Base-by-base conservation (phyloP, 2,113 vertebrate genomes). In the Lasiurus cinereus region DNA sequence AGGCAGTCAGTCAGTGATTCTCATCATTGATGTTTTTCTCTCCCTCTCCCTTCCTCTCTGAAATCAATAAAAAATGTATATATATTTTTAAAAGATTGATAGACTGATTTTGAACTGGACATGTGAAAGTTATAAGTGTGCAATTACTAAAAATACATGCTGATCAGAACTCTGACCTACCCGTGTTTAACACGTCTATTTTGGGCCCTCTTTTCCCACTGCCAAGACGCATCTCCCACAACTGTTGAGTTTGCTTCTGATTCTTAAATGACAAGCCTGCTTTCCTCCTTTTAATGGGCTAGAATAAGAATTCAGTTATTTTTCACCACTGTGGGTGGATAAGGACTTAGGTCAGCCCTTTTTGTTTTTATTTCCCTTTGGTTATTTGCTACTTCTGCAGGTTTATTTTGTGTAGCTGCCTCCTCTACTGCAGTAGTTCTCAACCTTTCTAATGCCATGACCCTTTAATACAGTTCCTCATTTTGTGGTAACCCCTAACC, bases 91-190 rank as follows among this genome's bases (percentile, higher is more conserved):
- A 46, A 64, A 64, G 11, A 66, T 31, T 89, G 64, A 52, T 78
- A 77, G 56, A 39, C 90, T 93, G 43, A 80, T 93, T 94, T 93
- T 94, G 80, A 91, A 43, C 48, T 78, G 70, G 83, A 79, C 88
- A 62, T 92, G 85, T 94, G 70, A 83, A 91, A 66, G 36, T 88
- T 91, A 77, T 77, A 90, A 92, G 74, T 94, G 46, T 89, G n/a
- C 56, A 82, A 24, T 95, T 91, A 89, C 95, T 96, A 96, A 96
- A 96, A 97, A 95, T 94, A 96, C 2, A 6, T 87, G 59, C 79
- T 88, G 36, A 72, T 94, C 82, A 94, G 88, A 96, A 76, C 33
- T 80, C 59, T 94, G 79, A 91, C 72, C 80, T 87, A 22, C 18
- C 50, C 2, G 3, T 74, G 83, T 48, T 92, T 92, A 92, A 93